Evolutionary conservation across 2,888 invertebrate genomes (phyloP).

Genomic region (Drosophila nr. medialis): DNA sequence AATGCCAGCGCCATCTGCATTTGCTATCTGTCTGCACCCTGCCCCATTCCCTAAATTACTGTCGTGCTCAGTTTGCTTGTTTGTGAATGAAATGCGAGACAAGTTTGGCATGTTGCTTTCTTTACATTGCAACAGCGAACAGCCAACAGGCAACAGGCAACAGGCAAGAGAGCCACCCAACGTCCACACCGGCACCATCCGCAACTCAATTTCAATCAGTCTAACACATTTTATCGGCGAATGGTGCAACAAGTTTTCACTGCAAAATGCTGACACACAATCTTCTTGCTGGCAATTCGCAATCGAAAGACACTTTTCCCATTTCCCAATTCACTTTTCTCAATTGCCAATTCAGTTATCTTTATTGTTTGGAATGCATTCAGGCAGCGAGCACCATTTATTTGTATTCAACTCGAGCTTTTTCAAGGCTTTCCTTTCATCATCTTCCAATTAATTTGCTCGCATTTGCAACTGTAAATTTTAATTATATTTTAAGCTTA

Average conservation of each 20-base stretch:
- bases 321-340: conserved; percentile 2
- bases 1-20: conserved; percentile 33
- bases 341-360: conserved; percentile 23
- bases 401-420: not conserved
- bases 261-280: conserved; percentile 17
- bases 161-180: not conserved
- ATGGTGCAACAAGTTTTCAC: conserved; percentile 36
- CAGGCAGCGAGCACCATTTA: not conserved
- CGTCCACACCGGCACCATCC: not conserved
- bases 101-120: conserved; percentile 44
- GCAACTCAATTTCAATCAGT: conserved; percentile 12
- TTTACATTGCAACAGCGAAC: conserved; percentile 18
- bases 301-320: conserved; percentile 15
- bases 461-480: not conserved
- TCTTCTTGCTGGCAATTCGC: conserved; percentile 5
- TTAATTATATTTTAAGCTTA: not conserved
- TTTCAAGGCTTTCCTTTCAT: not conserved
- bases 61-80: conserved; percentile 1
- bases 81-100: conserved; percentile 61
- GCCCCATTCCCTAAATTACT: not conserved
- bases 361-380: conserved; percentile 2
- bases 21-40: conserved; percentile 13
- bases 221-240: conserved; percentile 14
- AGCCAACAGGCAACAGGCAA: not conserved
- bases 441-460: not conserved